Evolutionary conservation across 2,888 invertebrate species (phyloP).

Genomic region (Stenolophus ochropezus): DNA sequence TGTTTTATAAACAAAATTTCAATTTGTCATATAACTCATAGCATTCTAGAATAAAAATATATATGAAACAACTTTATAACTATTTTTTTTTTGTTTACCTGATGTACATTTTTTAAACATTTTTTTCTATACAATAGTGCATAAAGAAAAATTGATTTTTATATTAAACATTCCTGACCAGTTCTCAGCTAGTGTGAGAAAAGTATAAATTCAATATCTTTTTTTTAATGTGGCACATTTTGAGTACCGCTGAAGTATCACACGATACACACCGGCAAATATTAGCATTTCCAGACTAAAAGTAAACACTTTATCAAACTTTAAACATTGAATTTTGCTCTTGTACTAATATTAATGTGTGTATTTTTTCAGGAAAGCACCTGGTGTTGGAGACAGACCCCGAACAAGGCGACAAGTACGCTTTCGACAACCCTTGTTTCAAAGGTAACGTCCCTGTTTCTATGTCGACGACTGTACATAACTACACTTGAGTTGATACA

Average conservation of each 20-base stretch:
- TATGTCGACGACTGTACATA: background rate
- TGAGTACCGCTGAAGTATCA: background rate
- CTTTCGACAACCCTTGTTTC: slow-evolving; percentile 89
- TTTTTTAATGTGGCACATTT: background rate
- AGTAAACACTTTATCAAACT: background rate
- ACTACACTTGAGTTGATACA: background rate
- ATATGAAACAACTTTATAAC: no score
- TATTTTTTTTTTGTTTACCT: no score
- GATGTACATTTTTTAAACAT: no score
- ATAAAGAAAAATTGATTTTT: no score
- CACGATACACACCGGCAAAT: background rate
- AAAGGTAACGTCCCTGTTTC: slow-evolving; percentile 70
- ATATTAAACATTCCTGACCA: no score
- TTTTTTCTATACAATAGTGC: no score
- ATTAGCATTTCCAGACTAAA: background rate
- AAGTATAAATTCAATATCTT: background rate
- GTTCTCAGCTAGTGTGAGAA: background rate
- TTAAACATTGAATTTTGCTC: background rate
- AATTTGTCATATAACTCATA: no score
- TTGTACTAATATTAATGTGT: background rate
- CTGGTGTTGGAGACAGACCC: slow-evolving; percentile 84
- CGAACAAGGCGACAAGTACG: slow-evolving; percentile 85
- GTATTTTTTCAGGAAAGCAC: slow-evolving; percentile 78
- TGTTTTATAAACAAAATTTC: no score
- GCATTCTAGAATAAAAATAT: no score